Conservation (phyloP, 2,797 vertebrate species). For the Premnoplex brunnescens region DNA sequence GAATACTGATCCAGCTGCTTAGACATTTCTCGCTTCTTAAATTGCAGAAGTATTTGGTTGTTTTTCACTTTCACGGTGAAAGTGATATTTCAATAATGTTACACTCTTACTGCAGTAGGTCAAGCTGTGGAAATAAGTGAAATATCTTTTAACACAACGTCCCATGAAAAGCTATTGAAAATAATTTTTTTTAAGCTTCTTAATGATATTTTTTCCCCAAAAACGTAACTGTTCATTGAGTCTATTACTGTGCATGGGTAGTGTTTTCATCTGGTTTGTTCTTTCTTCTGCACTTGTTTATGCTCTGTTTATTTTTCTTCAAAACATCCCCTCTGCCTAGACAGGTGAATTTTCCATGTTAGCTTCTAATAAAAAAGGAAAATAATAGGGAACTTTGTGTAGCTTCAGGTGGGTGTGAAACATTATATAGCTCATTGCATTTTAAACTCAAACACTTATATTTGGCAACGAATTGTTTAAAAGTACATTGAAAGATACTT, state of each 20-base stretch:
- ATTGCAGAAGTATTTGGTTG: background rate
- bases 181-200: background rate
- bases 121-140: background rate
- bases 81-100: background rate
- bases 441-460: background rate
- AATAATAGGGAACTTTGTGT: background rate
- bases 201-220: background rate
- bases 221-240: background rate
- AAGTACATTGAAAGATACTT: background rate
- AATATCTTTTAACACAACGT: background rate
- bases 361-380: constrained; percentile 3
- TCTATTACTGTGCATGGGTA: background rate
- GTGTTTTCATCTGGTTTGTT: constrained; percentile 10
- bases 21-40: background rate
- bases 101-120: background rate
- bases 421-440: background rate
- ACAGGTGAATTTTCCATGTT: constrained; percentile 21
- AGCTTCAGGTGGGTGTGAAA: constrained; percentile 5
- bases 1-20: background rate
- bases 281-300: constrained; percentile 56
- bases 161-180: background rate
- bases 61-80: background rate
- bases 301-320: constrained; percentile 35
- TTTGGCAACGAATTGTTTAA: background rate
- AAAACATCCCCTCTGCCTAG: constrained; percentile 13